Evolutionary conservation across 2,797 vertebrate species (phyloP), one percentile per base, ranked within the genome.

Genomic region (Bradypus variegatus): DNA sequence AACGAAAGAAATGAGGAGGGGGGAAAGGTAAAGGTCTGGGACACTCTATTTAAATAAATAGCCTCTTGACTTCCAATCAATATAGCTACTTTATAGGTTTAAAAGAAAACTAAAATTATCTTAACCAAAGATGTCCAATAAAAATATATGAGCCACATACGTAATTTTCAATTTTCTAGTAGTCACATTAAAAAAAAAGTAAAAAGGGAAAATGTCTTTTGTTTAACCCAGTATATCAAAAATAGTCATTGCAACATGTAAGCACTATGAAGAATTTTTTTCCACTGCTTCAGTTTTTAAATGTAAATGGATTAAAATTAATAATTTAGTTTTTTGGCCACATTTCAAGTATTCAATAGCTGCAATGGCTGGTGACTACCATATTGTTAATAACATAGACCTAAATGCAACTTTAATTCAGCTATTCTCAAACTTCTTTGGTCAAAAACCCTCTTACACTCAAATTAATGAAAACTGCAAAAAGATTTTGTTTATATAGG

Each of bases 271-370:
- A 86, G 9, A 75, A 31, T 7, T 58, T 50, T 89, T 86, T 55
- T n/a, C 64, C 50, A 78, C 41, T 69, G n/a, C 38, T 76, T 87
- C 38, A 33, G 31, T 76, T 91, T 89, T 91, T 84, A 83, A 38
- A 27, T 79, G 87, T 70, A 79, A 91, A 76, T 64, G 55, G 69
- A 36, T 45, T 78, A 69, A 85, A 81, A 55, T 21, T 90, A 33
- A 53, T 89, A 93, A 85, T n/a, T 91, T 38, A 86, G 45, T 89
- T 90, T 91, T 75, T 80, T 36, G 48, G 23, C 27, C 62, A 86
- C n/a, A 87, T 55, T 79, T 90, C 55, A 87, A 78, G 12, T 77
- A 90, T 16, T 89, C 50, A 78, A 33, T n/a, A 70, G 13, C 25
- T 55, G 89, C 67, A 81, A 48, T 62, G 64, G 86, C 67, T 75